Evolutionary conservation across 1,140 invertebrate genomes (phyloP).

Genomic region (Drosophila kikkawai): DNA sequence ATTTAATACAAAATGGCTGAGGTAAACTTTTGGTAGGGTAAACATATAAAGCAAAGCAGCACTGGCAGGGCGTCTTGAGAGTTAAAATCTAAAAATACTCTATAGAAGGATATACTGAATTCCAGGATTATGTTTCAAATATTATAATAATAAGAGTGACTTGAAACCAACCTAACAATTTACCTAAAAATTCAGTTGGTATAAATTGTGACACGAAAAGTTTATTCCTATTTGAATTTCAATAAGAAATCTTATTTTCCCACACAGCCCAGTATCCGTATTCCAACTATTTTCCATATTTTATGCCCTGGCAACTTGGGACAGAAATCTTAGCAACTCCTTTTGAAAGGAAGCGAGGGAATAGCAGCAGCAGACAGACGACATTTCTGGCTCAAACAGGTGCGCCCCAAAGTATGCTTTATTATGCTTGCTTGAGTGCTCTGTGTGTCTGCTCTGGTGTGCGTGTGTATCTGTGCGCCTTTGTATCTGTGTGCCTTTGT

Average conservation of each 20-base stretch:
- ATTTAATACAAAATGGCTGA: conserved; percentile 70
- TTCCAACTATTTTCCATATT: conserved; percentile 1
- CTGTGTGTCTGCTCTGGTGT: conserved; percentile 6
- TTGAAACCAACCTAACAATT: background rate
- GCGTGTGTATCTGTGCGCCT: conserved; percentile 2
- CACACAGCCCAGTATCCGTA: no score
- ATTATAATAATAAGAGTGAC: background rate
- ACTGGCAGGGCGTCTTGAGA: background rate
- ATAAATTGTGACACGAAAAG: background rate
- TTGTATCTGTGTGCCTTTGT: conserved; percentile 47
- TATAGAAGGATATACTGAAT: background rate
- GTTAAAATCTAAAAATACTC: background rate
- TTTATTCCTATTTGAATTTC: background rate
- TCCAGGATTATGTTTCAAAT: background rate
- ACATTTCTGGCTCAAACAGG: conserved; percentile 62
- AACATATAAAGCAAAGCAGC: conserved; percentile 16
- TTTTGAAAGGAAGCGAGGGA: conserved; percentile 1
- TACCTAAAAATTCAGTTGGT: no score
- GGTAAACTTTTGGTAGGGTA: conserved; percentile 29
- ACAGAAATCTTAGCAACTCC: conserved; percentile 14
- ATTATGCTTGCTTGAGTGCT: conserved; percentile 54
- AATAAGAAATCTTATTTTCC: no score
- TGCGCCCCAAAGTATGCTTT: conserved; percentile 72
- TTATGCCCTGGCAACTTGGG: conserved; percentile 11
- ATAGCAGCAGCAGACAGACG: conserved; percentile 11